phyloP scores from a whole-genome alignment of 2,113 vertebrate genomes.

The Mormyrus iriodes region DNA sequence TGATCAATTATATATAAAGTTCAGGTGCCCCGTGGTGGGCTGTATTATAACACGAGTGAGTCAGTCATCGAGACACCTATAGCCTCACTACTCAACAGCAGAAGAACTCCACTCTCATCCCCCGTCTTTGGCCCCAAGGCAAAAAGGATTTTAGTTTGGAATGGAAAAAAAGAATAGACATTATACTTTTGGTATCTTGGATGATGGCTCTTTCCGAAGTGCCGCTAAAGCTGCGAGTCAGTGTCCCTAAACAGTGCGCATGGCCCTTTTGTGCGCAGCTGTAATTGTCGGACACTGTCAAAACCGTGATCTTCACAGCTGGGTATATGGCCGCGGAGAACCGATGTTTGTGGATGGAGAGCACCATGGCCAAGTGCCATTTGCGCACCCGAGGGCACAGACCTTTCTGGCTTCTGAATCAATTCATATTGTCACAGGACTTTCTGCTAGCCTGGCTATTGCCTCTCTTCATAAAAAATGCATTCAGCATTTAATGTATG shows the following conservation, averaged over 20 bases:
- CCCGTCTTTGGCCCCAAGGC: background rate
- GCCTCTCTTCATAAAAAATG: background rate
- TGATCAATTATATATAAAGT: constrained; percentile 52
- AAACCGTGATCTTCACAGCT: background rate
- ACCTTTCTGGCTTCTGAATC: background rate
- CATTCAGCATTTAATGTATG: background rate
- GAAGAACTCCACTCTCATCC: background rate
- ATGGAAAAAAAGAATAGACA: background rate
- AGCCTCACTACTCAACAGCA: background rate
- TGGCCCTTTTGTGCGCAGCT: too few species aligned
- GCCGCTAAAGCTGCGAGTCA: too few species aligned
- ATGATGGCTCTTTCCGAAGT: too few species aligned
- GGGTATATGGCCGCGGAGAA: background rate
- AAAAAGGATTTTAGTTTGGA: background rate
- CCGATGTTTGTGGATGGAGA: background rate
- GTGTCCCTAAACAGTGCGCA: too few species aligned
- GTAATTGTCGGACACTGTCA: background rate
- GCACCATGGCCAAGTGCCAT: background rate
- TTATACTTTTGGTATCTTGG: background rate
- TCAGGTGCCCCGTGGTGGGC: constrained; percentile 36
- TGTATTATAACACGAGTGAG: constrained; percentile 27
- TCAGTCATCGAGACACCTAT: constrained; percentile 16
- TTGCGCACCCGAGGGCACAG: background rate
- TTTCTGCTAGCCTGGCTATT: background rate
- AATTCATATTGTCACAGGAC: background rate